A percentile compares a stretch with the other conserved stretches of the same genome.
Evolutionary conservation across 2,113 vertebrate genomes (phyloP).

Genomic region (Hirundichthys speculiger): DNA sequence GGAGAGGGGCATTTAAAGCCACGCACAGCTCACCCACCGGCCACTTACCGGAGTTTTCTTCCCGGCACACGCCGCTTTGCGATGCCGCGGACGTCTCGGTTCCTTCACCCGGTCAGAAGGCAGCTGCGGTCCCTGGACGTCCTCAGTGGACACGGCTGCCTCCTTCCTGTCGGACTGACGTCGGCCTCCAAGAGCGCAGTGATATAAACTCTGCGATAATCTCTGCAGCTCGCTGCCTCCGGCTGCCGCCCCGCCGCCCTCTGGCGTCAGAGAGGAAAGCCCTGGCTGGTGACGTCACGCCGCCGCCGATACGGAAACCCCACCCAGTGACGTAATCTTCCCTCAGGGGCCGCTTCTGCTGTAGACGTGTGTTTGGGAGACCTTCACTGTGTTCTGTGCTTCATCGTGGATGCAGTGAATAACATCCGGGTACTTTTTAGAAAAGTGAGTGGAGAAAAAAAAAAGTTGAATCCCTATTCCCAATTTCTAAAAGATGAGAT

Average conservation of each 20-base stretch:
- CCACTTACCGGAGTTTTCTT: conserved; percentile 17
- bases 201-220: too few relatives aligned
- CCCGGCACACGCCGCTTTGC: conserved; percentile 28
- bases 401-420: too few relatives aligned
- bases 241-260: conserved; percentile 25
- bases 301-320: conserved; percentile 51
- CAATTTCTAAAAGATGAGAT: too few relatives aligned
- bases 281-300: conserved; percentile 63
- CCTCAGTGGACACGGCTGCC: neutral
- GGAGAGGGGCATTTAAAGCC: neutral
- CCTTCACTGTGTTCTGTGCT: too few relatives aligned
- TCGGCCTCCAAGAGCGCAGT: too few relatives aligned
- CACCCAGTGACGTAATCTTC: conserved; percentile 61
- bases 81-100: too few relatives aligned
- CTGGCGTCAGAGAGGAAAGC: conserved; percentile 80
- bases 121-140: neutral
- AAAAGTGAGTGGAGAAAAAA: too few relatives aligned
- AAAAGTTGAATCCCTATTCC: too few relatives aligned
- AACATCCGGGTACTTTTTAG: too few relatives aligned
- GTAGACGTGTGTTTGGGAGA: too few relatives aligned
- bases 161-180: neutral
- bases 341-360: neutral
- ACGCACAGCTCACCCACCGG: conserved; percentile 40
- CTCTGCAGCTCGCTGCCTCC: conserved; percentile 48
- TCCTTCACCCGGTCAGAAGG: neutral